These are phyloP conservation scores for Halictus rubicundus DNA, from an alignment of 1,140 invertebrate genomes.

Conservation along the genomic window DNA sequence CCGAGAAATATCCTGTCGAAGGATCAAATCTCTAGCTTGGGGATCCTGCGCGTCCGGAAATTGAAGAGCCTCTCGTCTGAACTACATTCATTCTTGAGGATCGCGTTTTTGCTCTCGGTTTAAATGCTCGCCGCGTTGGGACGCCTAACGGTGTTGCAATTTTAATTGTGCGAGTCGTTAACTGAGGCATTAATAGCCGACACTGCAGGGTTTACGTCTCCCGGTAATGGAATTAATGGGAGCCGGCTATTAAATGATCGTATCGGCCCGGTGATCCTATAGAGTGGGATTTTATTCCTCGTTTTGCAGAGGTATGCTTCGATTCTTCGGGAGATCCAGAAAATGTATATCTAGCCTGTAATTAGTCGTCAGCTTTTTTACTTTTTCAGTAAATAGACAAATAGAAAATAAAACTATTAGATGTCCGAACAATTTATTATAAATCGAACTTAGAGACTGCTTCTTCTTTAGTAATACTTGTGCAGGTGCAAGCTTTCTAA, in stretches of 20 bases:
- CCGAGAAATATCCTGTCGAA: neutral
- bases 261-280: neutral
- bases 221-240: neutral
- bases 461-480: too few relatives aligned
- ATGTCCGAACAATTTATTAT: too few relatives aligned
- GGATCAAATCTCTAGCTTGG: neutral
- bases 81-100: neutral
- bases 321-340: too few relatives aligned
- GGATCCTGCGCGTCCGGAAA: neutral
- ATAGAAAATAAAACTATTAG: too few relatives aligned
- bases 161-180: constrained; percentile 5
- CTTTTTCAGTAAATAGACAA: too few relatives aligned
- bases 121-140: neutral
- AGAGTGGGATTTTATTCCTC: too few relatives aligned
- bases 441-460: too few relatives aligned
- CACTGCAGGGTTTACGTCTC: neutral
- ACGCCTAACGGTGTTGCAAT: constrained; percentile 7
- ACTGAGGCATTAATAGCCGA: neutral
- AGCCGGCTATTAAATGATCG: constrained; percentile 13
- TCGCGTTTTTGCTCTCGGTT: neutral
- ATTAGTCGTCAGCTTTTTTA: too few relatives aligned
- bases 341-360: too few relatives aligned
- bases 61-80: neutral
- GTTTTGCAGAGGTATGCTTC: too few relatives aligned
- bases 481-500: too few relatives aligned